Evolutionary conservation across 2,797 vertebrate species (phyloP).

Genomic region (Loriculus beryllinus): DNA sequence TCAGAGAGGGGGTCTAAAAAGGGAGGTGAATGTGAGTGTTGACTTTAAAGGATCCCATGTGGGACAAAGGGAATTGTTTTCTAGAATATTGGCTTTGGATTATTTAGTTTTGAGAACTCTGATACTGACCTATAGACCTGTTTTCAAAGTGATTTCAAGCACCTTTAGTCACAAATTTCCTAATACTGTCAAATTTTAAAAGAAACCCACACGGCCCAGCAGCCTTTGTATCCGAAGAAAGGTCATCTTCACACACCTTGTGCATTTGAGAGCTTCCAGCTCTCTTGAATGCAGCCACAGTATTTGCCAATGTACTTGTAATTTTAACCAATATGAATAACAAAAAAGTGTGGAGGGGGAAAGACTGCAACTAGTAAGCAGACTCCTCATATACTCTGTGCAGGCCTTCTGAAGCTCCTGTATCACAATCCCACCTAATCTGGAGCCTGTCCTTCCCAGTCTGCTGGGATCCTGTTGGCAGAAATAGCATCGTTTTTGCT

Average conservation of each 20-base stretch:
- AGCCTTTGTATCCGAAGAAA: constrained; percentile 4
- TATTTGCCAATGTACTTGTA: constrained; percentile 15
- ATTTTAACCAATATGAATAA: constrained; percentile 8
- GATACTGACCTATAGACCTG: background rate
- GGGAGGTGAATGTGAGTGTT: background rate
- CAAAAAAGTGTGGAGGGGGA: background rate
- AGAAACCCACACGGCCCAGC: background rate
- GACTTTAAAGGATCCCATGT: background rate
- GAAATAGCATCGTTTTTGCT: constrained; percentile 34
- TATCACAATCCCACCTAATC: constrained; percentile 56
- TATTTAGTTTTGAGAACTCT: background rate
- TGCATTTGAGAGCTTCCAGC: background rate
- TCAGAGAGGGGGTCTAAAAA: background rate
- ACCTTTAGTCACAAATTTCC: background rate
- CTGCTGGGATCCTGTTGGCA: constrained; percentile 66
- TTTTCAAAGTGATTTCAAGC: background rate
- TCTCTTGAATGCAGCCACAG: background rate
- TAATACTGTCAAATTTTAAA: background rate
- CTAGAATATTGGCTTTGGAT: background rate
- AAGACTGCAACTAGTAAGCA: background rate
- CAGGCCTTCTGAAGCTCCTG: constrained; percentile 41
- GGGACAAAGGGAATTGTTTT: background rate
- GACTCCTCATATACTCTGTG: background rate
- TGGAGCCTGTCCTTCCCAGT: constrained; percentile 49
- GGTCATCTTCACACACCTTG: background rate